Evolutionary conservation across 2,113 vertebrate genomes (phyloP).

Genomic region (Cyanoramphus novaezelandiae): DNA sequence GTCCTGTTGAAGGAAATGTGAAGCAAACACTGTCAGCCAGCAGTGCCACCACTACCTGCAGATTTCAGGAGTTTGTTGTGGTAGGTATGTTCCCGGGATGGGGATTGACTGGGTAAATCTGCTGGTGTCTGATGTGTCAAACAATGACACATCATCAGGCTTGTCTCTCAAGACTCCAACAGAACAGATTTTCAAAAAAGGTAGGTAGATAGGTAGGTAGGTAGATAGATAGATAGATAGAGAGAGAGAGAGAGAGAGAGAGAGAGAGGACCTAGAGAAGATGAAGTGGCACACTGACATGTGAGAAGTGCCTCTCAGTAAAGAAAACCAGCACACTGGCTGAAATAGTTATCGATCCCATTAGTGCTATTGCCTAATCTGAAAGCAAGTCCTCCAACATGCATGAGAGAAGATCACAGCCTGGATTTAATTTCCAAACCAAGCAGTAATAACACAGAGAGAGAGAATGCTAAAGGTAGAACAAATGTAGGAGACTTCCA

Average conservation of each 20-base stretch:
- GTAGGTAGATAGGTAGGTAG: not conserved
- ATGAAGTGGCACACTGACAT: not conserved
- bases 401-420: not conserved
- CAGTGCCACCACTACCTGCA: not conserved
- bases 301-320: not conserved
- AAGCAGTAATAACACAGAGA: not conserved
- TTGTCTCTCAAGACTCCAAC: not conserved
- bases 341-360: not conserved
- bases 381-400: not conserved
- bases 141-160: not conserved
- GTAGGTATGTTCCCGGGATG: not conserved
- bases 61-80: not conserved
- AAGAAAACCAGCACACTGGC: not conserved
- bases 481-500: not conserved
- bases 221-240: not conserved
- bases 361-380: not conserved
- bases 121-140: not conserved
- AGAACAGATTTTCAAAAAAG: not conserved
- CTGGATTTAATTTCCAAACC: not conserved
- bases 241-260: rapidly evolving
- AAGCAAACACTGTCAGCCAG: not conserved
- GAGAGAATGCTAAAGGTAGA: not conserved
- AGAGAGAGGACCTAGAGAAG: not conserved
- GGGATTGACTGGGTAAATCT: not conserved
- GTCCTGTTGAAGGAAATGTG: not conserved